Base-by-base conservation (phyloP, 2,888 invertebrate genomes). In the Habroteleia sp. region DNA sequence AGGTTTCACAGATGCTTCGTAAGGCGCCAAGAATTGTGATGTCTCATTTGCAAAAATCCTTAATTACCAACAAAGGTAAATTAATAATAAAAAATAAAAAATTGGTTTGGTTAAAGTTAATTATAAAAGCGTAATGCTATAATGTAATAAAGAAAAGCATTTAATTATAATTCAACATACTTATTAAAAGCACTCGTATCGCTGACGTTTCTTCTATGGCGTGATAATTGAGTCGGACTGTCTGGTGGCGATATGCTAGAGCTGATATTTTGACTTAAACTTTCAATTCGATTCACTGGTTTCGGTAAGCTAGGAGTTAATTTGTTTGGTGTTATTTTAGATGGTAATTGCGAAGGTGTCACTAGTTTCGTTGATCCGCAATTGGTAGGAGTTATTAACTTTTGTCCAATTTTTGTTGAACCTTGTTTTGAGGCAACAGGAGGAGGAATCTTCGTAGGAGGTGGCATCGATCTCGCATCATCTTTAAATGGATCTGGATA, bases 131-230 rank as follows among this genome's bases (percentile, higher is more conserved):
- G 5, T 5, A 20, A 3, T 3, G 2, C 20, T 3, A 20, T 20
- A 20, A 20, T 20, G 5, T 20, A 20, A 3, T 20, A 20, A 20
- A 20, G 5, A n/a, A n/a, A n/a, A n/a, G n/a, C n/a, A n/a, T n/a
- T n/a, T 20, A 20, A 3, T 3, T 20, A 20, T 20, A 5, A 20
- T 20, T 5, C 5, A 20, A 20, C 91, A 89, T 89, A 94, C 94
- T 94, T 94, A 86, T 93, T 94, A 83, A 94, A 94, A 79, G 94
- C 94, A 56, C 94, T 94, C 1, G 95, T 95, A 84, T 96, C 96
- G 84, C 95, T 95, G 88, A 94, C 94, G 87, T 95, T 95, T 63
- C 96, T 91, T 54, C 95, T 90, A 86, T 96, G 95, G 3, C 92
- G 92, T n/a, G 86, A 85, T 6, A 85, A 82, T 16, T 83, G 78